These are phyloP conservation scores for Umimayanthus kanabou DNA, from an alignment of 92 coral and sea anemone species.

Conservation along the genomic window DNA sequence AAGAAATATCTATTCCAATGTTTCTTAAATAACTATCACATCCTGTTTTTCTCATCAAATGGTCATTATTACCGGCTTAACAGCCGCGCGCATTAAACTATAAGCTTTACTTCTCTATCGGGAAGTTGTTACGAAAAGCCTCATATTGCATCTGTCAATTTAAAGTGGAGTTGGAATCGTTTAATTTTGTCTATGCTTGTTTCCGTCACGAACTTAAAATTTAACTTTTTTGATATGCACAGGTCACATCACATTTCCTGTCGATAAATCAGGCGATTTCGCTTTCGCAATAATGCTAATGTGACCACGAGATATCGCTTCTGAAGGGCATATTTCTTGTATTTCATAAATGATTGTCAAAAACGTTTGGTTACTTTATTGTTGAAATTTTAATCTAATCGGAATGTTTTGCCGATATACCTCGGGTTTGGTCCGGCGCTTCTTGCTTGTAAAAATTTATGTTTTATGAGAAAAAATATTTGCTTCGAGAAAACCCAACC, in stretches of 20 bases:
- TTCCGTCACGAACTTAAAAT: background rate
- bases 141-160: background rate
- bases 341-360: background rate
- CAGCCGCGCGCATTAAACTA: background rate
- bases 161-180: background rate
- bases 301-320: background rate
- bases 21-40: constrained; percentile 2
- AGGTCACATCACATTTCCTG: background rate
- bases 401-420: background rate
- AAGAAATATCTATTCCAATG: background rate
- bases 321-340: background rate
- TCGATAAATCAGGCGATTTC: background rate
- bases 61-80: background rate
- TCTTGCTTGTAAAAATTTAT: background rate
- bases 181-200: background rate
- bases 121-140: background rate
- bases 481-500: background rate
- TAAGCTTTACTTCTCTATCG: background rate
- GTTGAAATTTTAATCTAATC: background rate
- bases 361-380: background rate
- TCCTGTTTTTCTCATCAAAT: constrained; percentile 30
- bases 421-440: background rate
- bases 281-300: background rate
- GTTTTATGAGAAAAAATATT: background rate
- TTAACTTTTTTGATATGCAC: background rate